A percentile compares a stretch with the other conserved stretches of the same genome.
Conservation (phyloP, 2,888 invertebrate species). For the Glaucopsyche alexis region DNA sequence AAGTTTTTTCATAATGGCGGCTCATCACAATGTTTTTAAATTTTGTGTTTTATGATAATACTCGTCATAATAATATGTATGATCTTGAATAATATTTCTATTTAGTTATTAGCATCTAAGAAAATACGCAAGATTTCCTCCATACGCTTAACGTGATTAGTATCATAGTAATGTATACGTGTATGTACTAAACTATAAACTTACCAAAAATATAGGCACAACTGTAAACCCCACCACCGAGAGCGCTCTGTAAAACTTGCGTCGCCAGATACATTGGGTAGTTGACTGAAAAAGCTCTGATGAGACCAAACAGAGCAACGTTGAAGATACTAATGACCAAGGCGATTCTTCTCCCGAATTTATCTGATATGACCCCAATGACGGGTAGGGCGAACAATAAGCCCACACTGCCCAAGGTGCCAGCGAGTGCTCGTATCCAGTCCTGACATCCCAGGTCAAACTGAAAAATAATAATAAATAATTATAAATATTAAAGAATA, state of each 20-base stretch:
- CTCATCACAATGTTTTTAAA: background rate
- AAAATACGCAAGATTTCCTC: background rate
- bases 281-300: constrained; percentile 74
- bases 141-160: background rate
- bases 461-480: constrained; percentile 49
- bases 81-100: too few relatives aligned
- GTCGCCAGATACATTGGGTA: constrained; percentile 64
- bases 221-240: constrained; percentile 63
- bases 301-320: constrained; percentile 50
- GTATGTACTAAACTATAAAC: too few relatives aligned
- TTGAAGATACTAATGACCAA: constrained; percentile 55
- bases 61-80: background rate
- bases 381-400: constrained; percentile 82
- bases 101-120: background rate
- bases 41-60: background rate
- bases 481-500: too few relatives aligned
- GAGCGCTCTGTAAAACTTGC: constrained; percentile 63
- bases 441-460: constrained; percentile 79
- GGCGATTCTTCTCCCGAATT: constrained; percentile 64
- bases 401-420: constrained; percentile 82
- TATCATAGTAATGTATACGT: background rate
- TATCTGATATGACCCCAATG: constrained; percentile 82
- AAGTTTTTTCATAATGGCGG: background rate
- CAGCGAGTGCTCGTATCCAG: constrained; percentile 84
- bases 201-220: constrained; percentile 53